These are phyloP conservation scores for Mastomys coucha DNA, from an alignment of 2,113 vertebrate genomes.

Conservation along the genomic window DNA sequence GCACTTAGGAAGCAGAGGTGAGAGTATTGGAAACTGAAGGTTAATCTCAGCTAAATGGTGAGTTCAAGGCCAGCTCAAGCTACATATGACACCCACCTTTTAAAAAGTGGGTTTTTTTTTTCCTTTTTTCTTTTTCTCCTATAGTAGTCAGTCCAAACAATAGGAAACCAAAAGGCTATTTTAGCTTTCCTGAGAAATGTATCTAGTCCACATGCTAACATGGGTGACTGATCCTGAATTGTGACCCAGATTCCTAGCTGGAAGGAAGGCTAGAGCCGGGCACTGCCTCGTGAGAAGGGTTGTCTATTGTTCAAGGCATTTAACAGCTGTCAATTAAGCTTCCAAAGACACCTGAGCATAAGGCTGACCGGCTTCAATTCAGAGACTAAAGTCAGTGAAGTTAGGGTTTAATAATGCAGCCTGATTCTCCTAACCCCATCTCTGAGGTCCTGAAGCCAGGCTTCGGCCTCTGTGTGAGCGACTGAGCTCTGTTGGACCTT, in stretches of 20 bases:
- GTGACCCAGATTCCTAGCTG: not conserved
- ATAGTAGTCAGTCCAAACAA: too few species aligned
- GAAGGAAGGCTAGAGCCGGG: not conserved
- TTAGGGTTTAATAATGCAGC: rapidly evolving
- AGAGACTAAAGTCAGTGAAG: not conserved
- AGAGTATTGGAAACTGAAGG: not conserved
- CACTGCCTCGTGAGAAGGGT: not conserved
- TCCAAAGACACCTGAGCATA: not conserved
- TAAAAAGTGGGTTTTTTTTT: too few species aligned
- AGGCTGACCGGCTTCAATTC: not conserved
- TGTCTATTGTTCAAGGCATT: conserved; percentile 16
- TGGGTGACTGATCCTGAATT: not conserved
- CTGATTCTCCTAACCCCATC: not conserved
- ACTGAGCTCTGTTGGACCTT: rapidly evolving
- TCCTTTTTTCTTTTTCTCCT: too few species aligned
- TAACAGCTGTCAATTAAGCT: not conserved
- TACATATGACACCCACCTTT: not conserved
- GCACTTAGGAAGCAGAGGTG: not conserved
- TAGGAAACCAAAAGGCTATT: too few species aligned
- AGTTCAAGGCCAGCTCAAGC: not conserved
- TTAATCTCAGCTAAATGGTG: not conserved
- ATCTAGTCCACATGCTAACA: not conserved
- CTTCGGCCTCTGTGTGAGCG: not conserved
- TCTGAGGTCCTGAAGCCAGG: rapidly evolving
- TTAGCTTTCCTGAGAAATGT: not conserved